Evolutionary conservation across 2,113 vertebrate species (phyloP).

Genomic region (Phaethornis superciliosus): DNA sequence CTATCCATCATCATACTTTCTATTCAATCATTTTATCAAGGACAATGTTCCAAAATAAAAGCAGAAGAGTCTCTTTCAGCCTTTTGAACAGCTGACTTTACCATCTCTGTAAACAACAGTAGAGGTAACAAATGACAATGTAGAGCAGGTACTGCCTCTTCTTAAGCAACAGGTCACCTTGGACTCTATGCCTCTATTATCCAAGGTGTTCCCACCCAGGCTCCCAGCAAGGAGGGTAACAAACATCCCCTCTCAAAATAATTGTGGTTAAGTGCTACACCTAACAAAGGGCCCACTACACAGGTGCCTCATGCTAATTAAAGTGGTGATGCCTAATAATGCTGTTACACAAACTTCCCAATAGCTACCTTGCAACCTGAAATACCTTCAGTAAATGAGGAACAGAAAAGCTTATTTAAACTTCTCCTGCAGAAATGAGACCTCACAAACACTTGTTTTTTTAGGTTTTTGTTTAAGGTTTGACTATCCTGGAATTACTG

Average conservation of each 20-base stretch:
- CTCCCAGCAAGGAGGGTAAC: neutral
- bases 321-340: neutral
- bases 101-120: neutral
- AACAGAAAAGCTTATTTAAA: neutral
- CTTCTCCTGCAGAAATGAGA: neutral
- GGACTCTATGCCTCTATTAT: neutral
- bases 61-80: neutral
- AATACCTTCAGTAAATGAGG: neutral
- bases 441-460: neutral
- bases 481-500: neutral
- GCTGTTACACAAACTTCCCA: neutral
- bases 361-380: neutral
- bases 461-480: neutral
- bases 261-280: neutral
- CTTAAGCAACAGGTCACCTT: neutral
- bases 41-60: neutral
- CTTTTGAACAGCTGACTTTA: neutral
- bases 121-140: neutral
- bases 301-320: neutral
- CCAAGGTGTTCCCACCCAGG: neutral
- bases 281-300: neutral
- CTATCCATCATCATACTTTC: neutral
- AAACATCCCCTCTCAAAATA: neutral
- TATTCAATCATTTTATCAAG: neutral
- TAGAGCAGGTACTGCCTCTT: neutral